Conservation (phyloP, 2,888 invertebrate species). For the Dasysyrphus tricinctus region DNA sequence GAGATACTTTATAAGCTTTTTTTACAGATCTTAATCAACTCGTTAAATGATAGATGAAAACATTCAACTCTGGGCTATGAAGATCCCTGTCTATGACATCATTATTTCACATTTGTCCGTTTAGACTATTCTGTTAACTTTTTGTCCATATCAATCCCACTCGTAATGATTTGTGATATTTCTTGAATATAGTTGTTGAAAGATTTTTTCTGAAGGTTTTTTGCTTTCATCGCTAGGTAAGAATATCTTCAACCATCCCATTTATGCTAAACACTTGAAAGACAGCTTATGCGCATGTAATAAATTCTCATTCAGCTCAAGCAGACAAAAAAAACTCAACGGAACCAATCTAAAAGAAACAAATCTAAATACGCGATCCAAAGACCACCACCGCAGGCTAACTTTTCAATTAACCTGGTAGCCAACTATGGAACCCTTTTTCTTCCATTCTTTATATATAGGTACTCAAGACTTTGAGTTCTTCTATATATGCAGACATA, state of each 20-base stretch:
- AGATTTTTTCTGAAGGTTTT: neutral
- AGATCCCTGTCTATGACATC: neutral
- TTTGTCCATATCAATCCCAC: neutral
- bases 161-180: neutral
- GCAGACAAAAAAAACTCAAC: neutral
- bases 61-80: too few relatives aligned
- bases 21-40: neutral
- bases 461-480: neutral
- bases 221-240: neutral
- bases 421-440: slow-evolving; percentile 39
- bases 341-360: slow-evolving; percentile 36
- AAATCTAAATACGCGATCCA: slow-evolving; percentile 49
- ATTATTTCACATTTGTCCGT: neutral
- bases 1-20: too few relatives aligned
- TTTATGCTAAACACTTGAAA: slow-evolving; percentile 29
- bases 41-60: neutral
- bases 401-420: slow-evolving; percentile 64
- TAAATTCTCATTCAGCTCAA: slow-evolving; percentile 9
- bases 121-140: neutral
- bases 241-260: neutral
- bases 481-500: neutral
- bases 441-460: neutral
- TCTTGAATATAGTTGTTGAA: neutral
- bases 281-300: slow-evolving; percentile 14
- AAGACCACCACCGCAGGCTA: slow-evolving; percentile 48